Evolutionary conservation across 1,140 invertebrate species (phyloP).

Genomic region (Pseudachorutes palmiensis): DNA sequence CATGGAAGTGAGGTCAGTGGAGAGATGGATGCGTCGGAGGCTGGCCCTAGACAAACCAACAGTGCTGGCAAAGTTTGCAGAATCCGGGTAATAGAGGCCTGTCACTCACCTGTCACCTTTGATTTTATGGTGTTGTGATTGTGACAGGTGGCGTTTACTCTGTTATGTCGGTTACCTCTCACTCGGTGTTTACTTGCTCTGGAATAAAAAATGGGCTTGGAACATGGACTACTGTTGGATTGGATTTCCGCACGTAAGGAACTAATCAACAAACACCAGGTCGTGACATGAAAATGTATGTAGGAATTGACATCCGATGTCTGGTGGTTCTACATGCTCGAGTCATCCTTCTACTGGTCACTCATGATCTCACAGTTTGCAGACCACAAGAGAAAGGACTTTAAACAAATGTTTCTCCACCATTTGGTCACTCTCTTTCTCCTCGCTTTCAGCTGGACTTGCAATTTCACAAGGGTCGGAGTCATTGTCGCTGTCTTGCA

Average conservation of each 20-base stretch:
- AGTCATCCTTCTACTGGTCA: conserved; percentile 91
- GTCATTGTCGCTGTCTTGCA: conserved; percentile 84
- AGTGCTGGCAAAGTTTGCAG: conserved; percentile 80
- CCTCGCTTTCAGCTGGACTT: conserved; percentile 85
- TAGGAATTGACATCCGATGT: conserved; percentile 50
- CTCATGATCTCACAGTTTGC: conserved; percentile 80
- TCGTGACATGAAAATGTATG: not conserved
- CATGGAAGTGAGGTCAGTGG: conserved; percentile 73
- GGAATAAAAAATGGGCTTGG: conserved; percentile 92
- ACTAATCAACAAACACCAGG: not conserved
- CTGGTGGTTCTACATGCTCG: conserved; percentile 92
- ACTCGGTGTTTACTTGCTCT: conserved; percentile 72
- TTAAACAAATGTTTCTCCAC: conserved; percentile 97
- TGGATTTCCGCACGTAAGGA: conserved; percentile 51
- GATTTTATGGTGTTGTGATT: conserved; percentile 17
- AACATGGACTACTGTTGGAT: conserved; percentile 86
- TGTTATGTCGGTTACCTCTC: conserved; percentile 78
- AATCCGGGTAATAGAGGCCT: conserved; percentile 64
- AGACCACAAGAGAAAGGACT: conserved; percentile 88
- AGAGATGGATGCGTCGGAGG: conserved; percentile 78
- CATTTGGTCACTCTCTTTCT: conserved; percentile 85
- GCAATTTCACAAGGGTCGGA: conserved; percentile 86
- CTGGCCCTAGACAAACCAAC: conserved; percentile 75
- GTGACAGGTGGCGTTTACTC: conserved; percentile 68
- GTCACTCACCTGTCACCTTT: too few relatives aligned